These are phyloP conservation scores for Gymnogyps californianus DNA, from an alignment of 2,113 vertebrate species.

Conservation along the genomic window DNA sequence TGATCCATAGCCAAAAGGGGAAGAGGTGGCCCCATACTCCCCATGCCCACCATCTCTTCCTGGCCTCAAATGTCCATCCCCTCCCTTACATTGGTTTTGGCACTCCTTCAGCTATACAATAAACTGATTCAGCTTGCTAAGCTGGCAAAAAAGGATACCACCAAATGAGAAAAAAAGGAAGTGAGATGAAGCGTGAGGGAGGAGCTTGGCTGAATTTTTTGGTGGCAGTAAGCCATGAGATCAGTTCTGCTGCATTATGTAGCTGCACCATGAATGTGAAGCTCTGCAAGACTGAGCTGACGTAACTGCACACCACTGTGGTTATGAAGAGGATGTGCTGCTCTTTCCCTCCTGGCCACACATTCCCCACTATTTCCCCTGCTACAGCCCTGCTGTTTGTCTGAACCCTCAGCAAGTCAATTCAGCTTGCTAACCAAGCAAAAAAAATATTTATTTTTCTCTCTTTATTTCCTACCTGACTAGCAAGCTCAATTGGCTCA, in stretches of 20 bases:
- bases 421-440: neutral
- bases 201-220: neutral
- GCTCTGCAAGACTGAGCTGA: neutral
- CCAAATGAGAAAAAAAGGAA: neutral
- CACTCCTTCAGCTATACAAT: neutral
- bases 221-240: neutral
- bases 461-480: neutral
- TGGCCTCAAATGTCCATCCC: neutral
- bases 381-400: neutral
- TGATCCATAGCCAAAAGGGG: neutral
- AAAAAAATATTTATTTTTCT: neutral
- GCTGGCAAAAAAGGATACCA: neutral
- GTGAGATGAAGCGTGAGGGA: neutral
- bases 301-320: neutral
- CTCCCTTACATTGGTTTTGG: neutral
- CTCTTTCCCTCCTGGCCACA: neutral
- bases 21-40: neutral
- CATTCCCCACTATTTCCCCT: neutral
- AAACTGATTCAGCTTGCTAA: neutral
- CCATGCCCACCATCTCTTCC: neutral
- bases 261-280: neutral
- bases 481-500: neutral
- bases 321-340: neutral
- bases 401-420: neutral
- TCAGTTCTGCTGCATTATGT: neutral